Conservation (phyloP, 2,113 vertebrate genomes). For the Aplodontia rufa region DNA sequence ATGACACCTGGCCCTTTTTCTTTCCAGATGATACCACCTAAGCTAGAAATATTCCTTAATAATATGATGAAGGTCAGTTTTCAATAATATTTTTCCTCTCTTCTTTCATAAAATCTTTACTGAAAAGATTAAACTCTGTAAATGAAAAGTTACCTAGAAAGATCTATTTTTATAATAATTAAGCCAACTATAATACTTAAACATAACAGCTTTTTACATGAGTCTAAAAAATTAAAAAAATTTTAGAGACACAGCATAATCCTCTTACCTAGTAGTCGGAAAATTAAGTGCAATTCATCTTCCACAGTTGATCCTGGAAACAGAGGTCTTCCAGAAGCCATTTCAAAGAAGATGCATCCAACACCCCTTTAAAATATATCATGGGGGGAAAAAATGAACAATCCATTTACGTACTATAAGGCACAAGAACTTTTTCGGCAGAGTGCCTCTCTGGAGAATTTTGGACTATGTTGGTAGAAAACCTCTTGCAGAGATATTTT, state of each 20-base stretch:
- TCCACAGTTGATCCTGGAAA: slow-evolving; percentile 99
- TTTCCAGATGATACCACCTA: not conserved
- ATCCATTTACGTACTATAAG: slow-evolving; percentile 26
- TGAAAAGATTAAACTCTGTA: slow-evolving; percentile 24
- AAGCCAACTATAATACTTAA: not conserved
- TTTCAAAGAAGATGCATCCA: slow-evolving; percentile 99
- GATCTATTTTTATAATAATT: not conserved
- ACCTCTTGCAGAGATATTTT: slow-evolving; percentile 6
- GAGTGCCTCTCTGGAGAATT: slow-evolving; percentile 18
- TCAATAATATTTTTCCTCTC: slow-evolving; percentile 31
- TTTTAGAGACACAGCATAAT: not conserved
- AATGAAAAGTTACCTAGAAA: slow-evolving; percentile 21
- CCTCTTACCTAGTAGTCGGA: slow-evolving; percentile 94
- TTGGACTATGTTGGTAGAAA: slow-evolving; percentile 43
- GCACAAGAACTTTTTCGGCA: slow-evolving; percentile 4
- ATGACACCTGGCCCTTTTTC: not conserved
- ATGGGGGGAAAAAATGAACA: slow-evolving; percentile 27
- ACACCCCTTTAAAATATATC: slow-evolving; percentile 90
- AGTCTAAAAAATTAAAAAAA: slow-evolving; percentile 13
- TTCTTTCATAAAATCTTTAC: slow-evolving; percentile 3
- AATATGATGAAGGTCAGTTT: not conserved
- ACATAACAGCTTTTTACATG: not conserved
- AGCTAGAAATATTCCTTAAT: slow-evolving; percentile 1
- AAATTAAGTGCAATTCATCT: slow-evolving; percentile 98
- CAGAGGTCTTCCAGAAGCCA: slow-evolving; percentile 98